phyloP scores from a whole-genome alignment of 2,797 vertebrate species.

The Liasis olivaceus region DNA sequence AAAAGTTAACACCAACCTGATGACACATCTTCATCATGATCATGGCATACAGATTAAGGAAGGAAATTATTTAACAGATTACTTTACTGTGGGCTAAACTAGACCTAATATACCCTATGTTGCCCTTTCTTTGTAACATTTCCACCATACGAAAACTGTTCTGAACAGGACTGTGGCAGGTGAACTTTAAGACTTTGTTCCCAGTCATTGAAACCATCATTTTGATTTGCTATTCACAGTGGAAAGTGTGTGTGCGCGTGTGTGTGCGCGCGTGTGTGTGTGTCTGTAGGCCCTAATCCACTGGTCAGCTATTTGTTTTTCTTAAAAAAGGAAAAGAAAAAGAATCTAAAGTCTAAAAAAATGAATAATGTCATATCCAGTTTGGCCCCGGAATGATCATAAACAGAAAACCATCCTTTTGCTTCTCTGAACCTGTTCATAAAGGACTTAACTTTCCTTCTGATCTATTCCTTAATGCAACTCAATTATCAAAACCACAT shows the following conservation, averaged over 20 bases:
- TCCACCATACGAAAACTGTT: background rate
- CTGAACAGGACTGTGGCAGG: background rate
- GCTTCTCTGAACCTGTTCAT: conserved; percentile 20
- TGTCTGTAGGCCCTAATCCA: background rate
- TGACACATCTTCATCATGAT: background rate
- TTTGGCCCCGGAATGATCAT: conserved; percentile 21
- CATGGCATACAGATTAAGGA: background rate
- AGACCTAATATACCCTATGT: background rate
- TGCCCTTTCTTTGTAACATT: too few species aligned
- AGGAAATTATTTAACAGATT: background rate
- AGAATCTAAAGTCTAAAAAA: background rate
- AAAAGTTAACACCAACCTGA: background rate
- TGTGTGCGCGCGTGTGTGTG: background rate
- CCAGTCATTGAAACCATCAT: background rate
- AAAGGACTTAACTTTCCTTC: conserved; percentile 22
- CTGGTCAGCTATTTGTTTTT: background rate
- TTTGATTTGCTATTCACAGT: background rate
- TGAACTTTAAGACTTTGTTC: background rate
- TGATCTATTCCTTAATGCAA: conserved; percentile 46
- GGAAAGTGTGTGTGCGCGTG: background rate
- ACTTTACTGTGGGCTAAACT: background rate
- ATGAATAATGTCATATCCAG: background rate
- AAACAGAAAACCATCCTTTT: conserved; percentile 27
- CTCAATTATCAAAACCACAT: conserved; percentile 31
- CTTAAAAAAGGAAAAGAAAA: background rate